These are phyloP conservation scores for Campodea augens DNA, from an alignment of 1,140 invertebrate species.

Conservation along the genomic window DNA sequence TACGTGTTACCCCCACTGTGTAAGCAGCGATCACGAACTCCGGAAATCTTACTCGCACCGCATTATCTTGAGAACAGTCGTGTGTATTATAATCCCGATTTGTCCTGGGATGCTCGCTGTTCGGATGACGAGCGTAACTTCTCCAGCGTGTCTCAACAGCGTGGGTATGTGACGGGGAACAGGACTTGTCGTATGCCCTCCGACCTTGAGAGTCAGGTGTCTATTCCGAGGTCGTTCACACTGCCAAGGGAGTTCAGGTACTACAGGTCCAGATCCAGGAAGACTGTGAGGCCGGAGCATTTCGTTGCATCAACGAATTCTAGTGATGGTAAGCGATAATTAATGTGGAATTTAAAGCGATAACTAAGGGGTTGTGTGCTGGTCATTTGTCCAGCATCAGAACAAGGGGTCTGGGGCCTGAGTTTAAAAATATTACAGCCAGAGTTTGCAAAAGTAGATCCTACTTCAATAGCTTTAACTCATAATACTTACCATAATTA, in stretches of 20 bases:
- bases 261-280: constrained; percentile 37
- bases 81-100: constrained; percentile 11
- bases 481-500: too few relatives aligned
- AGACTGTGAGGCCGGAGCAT: constrained; percentile 34
- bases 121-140: neutral
- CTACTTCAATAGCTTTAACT: too few relatives aligned
- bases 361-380: too few relatives aligned
- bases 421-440: too few relatives aligned
- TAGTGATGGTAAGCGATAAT: constrained; percentile 63
- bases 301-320: constrained; percentile 61
- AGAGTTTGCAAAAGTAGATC: too few relatives aligned
- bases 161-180: constrained; percentile 16
- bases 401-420: too few relatives aligned
- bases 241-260: constrained; percentile 67
- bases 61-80: constrained; percentile 33
- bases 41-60: constrained; percentile 54
- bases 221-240: constrained; percentile 60
- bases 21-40: constrained; percentile 40
- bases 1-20: constrained; percentile 8
- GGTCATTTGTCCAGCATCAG: too few relatives aligned
- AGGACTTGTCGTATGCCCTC: constrained; percentile 36
- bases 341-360: too few relatives aligned
- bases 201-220: constrained; percentile 55
- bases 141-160: constrained; percentile 4
- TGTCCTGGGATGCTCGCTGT: constrained; percentile 1